These are phyloP conservation scores for Schrankia costaestrigalis DNA, from an alignment of 2,888 invertebrate species.

Conservation along the genomic window DNA sequence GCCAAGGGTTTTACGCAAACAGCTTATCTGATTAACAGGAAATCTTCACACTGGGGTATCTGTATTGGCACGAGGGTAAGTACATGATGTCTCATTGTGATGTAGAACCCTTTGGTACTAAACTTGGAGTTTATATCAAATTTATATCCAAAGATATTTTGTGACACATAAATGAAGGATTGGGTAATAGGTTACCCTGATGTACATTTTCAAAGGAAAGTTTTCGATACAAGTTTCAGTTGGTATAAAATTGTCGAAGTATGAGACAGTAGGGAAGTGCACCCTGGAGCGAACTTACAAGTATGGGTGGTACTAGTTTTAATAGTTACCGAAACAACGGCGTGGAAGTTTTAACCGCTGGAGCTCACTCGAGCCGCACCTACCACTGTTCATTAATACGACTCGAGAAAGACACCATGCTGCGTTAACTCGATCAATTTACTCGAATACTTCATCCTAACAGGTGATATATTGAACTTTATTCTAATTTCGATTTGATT, in stretches of 20 bases:
- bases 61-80: constrained; percentile 2
- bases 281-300: constrained; percentile 45
- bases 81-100: not conserved
- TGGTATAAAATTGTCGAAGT: constrained; percentile 54
- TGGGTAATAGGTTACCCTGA: constrained; percentile 3
- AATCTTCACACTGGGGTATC: constrained; percentile 3
- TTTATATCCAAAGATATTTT: not conserved
- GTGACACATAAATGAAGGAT: not conserved
- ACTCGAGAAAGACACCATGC: constrained; percentile 25
- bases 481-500: too few relatives aligned
- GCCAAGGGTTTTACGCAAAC: constrained; percentile 3
- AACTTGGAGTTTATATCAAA: not conserved
- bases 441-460: constrained; percentile 31
- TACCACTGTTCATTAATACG: constrained; percentile 42
- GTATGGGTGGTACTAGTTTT: constrained; percentile 41
- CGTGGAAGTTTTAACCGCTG: constrained; percentile 47
- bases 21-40: constrained; percentile 8
- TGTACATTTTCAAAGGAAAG: constrained; percentile 31
- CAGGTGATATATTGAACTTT: constrained; percentile 30
- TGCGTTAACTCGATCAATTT: constrained; percentile 43
- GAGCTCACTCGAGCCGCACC: constrained; percentile 22
- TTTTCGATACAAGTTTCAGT: constrained; percentile 42
- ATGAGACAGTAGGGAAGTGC: constrained; percentile 55
- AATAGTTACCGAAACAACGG: constrained; percentile 58
- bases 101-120: not conserved